Percentiles rank a stretch among this genome's conserved stretches.
Conservation (phyloP, 1,140 invertebrate species). For the Caligus rogercresseyi region DNA sequence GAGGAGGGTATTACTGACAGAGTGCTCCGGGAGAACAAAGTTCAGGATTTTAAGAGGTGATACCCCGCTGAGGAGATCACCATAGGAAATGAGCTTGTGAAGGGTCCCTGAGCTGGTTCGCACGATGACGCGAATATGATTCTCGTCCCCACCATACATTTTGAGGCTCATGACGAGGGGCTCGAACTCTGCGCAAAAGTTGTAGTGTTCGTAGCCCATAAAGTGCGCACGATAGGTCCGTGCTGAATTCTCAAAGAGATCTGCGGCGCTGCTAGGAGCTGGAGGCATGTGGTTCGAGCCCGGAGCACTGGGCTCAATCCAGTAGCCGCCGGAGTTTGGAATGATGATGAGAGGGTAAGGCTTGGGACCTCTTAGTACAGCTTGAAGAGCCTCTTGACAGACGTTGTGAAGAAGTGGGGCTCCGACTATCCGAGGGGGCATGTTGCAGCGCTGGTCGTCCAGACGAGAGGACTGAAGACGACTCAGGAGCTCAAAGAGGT, state of each 20-base stretch:
- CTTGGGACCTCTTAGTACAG: conserved; percentile 41
- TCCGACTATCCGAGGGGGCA: conserved; percentile 4
- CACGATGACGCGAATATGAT: conserved; percentile 61
- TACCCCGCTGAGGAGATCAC: conserved; percentile 44
- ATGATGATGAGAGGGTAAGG: conserved; percentile 71
- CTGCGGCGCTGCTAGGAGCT: conserved; percentile 33
- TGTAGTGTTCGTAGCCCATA: conserved; percentile 82
- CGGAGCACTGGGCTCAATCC: conserved; percentile 46
- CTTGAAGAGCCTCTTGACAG: conserved; percentile 38
- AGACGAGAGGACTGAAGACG: conserved; percentile 66
- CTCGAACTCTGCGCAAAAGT: conserved; percentile 66
- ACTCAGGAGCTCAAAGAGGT: conserved; percentile 56
- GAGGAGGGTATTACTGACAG: conserved; percentile 59
- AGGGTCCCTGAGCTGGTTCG: conserved; percentile 58
- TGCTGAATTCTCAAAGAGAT: conserved; percentile 73
- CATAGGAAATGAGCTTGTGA: conserved; percentile 57
- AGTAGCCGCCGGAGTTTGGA: conserved; percentile 64
- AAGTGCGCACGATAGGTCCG: conserved; percentile 80
- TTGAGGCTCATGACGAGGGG: conserved; percentile 80
- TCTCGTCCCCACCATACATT: conserved; percentile 38
- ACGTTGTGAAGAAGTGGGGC: neutral
- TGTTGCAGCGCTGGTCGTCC: conserved; percentile 16
- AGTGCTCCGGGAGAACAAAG: conserved; percentile 44
- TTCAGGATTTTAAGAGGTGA: conserved; percentile 60
- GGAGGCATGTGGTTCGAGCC: neutral